Conservation (phyloP, 2,113 vertebrate genomes). For the Nothoprocta pentlandii region DNA sequence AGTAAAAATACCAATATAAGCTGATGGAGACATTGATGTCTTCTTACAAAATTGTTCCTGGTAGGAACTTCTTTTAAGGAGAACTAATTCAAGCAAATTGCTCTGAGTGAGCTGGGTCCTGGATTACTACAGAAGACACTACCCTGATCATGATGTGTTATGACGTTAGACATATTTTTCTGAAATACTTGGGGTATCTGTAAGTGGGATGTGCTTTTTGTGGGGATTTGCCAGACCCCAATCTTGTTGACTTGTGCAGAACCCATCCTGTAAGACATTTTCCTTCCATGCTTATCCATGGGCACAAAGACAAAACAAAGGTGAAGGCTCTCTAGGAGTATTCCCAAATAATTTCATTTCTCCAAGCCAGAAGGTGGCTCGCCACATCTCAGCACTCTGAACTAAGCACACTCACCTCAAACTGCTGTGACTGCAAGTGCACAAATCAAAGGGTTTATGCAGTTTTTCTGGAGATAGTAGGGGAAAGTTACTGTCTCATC, state of each 20-base stretch:
- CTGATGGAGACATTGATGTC: background rate
- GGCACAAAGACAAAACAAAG: background rate
- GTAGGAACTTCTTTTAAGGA: background rate
- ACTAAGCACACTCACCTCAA: background rate
- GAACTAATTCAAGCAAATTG: background rate
- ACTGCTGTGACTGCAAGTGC: background rate
- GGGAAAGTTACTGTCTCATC: background rate
- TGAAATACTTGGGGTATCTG: background rate
- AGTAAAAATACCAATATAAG: background rate
- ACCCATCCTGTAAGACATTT: background rate
- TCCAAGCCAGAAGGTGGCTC: background rate
- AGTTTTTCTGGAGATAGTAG: background rate
- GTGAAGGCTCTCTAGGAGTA: background rate
- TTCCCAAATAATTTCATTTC: background rate
- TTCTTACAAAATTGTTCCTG: background rate
- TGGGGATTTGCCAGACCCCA: background rate
- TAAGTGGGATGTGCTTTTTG: background rate
- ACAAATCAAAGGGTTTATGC: background rate
- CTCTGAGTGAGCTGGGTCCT: background rate
- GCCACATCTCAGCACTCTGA: background rate
- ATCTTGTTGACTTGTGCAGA: background rate
- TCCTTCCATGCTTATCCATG: background rate
- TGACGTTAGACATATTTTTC: background rate
- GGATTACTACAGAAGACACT: background rate
- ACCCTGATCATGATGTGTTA: background rate